These are phyloP conservation scores for Callaeas wilsoni DNA, from an alignment of 2,113 vertebrate species.

Conservation along the genomic window DNA sequence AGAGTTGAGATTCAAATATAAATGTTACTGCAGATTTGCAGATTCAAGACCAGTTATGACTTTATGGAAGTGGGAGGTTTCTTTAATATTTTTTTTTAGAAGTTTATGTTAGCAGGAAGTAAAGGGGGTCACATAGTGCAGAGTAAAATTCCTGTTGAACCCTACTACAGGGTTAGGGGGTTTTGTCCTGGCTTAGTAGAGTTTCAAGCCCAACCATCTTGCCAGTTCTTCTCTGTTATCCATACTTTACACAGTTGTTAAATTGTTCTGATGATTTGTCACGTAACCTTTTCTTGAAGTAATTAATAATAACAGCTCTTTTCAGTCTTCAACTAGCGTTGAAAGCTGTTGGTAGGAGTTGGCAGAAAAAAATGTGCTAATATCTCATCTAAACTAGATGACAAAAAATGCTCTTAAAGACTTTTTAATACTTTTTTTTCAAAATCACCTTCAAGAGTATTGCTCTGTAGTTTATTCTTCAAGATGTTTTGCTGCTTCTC, in stretches of 20 bases:
- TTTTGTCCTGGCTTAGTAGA: not conserved
- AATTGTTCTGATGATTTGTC: conserved; percentile 11
- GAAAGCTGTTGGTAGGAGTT: not conserved
- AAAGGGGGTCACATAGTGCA: not conserved
- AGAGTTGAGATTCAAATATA: not conserved
- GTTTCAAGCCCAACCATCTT: not conserved
- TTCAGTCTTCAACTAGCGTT: not conserved
- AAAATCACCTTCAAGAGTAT: not conserved
- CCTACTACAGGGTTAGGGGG: fast-evolving
- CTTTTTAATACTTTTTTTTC: not conserved
- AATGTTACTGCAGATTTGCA: not conserved
- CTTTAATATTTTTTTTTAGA: not conserved
- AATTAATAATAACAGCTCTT: not conserved
- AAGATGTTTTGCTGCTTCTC: not conserved
- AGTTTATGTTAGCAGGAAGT: not conserved
- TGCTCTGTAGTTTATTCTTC: not conserved
- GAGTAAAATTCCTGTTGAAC: not conserved
- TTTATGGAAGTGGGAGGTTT: not conserved
- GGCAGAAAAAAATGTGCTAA: not conserved
- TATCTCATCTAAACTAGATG: not conserved
- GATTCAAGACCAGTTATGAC: not conserved
- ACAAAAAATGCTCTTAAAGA: not conserved
- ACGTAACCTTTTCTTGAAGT: not conserved
- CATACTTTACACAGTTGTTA: not conserved
- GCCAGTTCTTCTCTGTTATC: not conserved